Evolutionary conservation across 2,888 invertebrate genomes (phyloP).

Genomic region (Tenthredo notha): DNA sequence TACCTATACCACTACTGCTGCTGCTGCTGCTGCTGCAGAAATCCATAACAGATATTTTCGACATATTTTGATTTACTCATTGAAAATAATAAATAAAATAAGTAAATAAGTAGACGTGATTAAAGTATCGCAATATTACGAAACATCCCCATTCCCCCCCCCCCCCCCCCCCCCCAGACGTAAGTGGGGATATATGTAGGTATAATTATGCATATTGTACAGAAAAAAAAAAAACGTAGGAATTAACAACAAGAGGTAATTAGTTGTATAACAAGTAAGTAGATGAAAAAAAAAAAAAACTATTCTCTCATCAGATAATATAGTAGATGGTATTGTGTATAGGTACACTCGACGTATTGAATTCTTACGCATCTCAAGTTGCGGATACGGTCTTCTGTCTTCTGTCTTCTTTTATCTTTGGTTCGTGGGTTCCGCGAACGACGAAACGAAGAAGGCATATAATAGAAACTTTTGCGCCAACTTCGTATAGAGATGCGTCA

Average conservation of each 20-base stretch:
- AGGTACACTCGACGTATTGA: too few species aligned
- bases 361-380: too few species aligned
- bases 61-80: too few species aligned
- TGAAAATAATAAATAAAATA: background rate
- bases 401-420: too few species aligned
- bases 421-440: too few species aligned
- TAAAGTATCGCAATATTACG: background rate
- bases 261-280: slow-evolving; percentile 18
- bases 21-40: background rate
- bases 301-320: slow-evolving; percentile 12
- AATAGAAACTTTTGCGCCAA: too few species aligned
- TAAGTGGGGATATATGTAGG: background rate
- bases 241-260: slow-evolving; percentile 8
- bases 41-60: background rate
- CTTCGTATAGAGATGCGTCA: too few species aligned
- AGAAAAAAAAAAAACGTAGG: too few species aligned
- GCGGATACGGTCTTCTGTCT: too few species aligned
- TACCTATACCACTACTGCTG: too few species aligned
- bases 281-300: background rate
- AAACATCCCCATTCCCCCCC: background rate
- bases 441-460: too few species aligned
- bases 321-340: background rate
- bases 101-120: background rate
- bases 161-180: background rate
- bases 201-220: slow-evolving; percentile 1